phyloP scores from a whole-genome alignment of 2,113 vertebrate species.

The Colius striatus region DNA sequence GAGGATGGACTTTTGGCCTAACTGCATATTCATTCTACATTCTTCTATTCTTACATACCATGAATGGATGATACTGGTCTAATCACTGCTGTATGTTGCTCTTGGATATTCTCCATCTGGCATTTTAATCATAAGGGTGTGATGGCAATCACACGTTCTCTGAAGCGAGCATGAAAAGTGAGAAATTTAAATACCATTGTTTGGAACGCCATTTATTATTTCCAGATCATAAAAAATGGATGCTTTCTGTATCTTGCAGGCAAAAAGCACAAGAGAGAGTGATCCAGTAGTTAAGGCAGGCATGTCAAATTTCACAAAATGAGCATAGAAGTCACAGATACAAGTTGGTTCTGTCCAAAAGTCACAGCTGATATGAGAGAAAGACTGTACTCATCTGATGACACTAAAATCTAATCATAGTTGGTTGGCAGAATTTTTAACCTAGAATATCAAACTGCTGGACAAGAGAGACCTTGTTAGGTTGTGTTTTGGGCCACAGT shows the following conservation, averaged over 20 bases:
- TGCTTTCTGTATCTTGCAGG: background rate
- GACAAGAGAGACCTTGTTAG: background rate
- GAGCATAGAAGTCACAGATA: background rate
- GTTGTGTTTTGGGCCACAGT: background rate
- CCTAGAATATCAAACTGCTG: background rate
- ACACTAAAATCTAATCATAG: background rate
- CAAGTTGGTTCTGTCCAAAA: background rate
- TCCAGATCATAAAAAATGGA: background rate
- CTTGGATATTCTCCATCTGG: background rate
- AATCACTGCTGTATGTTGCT: background rate
- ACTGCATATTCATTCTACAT: background rate
- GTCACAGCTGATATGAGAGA: background rate
- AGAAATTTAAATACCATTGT: background rate
- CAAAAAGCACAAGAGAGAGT: background rate
- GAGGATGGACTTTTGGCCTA: background rate
- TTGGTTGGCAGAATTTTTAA: background rate
- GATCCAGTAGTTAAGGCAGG: background rate
- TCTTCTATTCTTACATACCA: background rate
- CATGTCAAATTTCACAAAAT: background rate
- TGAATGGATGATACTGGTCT: background rate
- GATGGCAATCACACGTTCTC: background rate
- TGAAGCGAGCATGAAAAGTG: background rate
- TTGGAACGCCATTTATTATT: slow-evolving; percentile 23
- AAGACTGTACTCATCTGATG: background rate
- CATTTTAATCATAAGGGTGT: background rate